phyloP scores from a whole-genome alignment of 2,888 invertebrate genomes.

The Mythimna ferrago region DNA sequence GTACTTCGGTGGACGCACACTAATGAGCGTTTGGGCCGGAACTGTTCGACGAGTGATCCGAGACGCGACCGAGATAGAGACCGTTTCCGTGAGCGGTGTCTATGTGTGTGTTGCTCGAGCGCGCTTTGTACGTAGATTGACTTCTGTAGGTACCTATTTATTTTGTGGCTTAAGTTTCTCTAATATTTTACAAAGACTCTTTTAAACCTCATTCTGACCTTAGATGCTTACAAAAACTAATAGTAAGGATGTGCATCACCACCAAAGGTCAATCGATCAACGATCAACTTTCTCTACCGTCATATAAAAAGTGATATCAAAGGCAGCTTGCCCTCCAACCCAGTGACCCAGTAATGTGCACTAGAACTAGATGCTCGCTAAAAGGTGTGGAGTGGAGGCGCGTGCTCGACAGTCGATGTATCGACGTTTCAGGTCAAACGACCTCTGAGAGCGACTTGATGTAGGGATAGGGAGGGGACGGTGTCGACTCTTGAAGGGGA shows the following conservation, averaged over 20 bases:
- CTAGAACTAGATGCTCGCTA: slow-evolving; percentile 69
- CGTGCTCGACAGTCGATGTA: slow-evolving; percentile 87
- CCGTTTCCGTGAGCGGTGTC: too few relatives aligned
- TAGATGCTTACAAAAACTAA: not conserved
- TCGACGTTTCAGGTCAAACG: slow-evolving; percentile 82
- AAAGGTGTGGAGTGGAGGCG: slow-evolving; percentile 82
- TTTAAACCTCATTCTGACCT: too few relatives aligned
- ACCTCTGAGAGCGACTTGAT: slow-evolving; percentile 73
- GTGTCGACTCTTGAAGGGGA: slow-evolving; percentile 43
- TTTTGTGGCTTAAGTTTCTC: too few relatives aligned
- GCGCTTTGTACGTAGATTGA: too few relatives aligned
- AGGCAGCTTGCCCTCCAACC: slow-evolving; percentile 60
- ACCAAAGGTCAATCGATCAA: slow-evolving; percentile 42
- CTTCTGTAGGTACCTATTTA: too few relatives aligned
- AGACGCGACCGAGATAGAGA: too few relatives aligned
- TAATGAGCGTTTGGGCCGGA: too few relatives aligned
- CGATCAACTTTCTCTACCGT: slow-evolving; percentile 33
- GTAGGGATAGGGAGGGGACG: slow-evolving; percentile 58
- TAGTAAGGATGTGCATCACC: slow-evolving; percentile 8
- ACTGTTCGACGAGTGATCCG: too few relatives aligned
- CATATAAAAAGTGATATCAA: slow-evolving; percentile 17
- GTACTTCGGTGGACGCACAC: too few relatives aligned
- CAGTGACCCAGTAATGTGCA: slow-evolving; percentile 80
- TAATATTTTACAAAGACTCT: too few relatives aligned
- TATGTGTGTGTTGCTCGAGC: too few relatives aligned